Base-by-base conservation (phyloP, 2,113 vertebrate genomes). In the Percina caprodes region DNA sequence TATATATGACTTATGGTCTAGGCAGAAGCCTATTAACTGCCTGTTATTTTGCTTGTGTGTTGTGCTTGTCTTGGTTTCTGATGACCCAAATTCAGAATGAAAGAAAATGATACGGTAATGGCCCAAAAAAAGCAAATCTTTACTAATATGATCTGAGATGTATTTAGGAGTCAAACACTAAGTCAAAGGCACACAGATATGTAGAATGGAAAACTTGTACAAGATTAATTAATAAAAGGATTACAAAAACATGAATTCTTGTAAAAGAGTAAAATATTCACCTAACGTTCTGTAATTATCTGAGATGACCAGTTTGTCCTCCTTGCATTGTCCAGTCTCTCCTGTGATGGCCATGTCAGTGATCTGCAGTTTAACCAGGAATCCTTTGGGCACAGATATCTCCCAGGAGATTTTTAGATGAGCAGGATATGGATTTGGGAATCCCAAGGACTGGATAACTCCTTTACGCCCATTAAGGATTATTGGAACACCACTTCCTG, bases 371-470 rank as follows among this genome's bases (percentile, higher is more conserved):
- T 94, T 94, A 18, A 93, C 91, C 75, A 95, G 84, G 30, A 92
- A 81, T 26, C 94, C 93, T 62, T 73, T 84, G n/a, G 91, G 74
- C 51, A 94, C 93, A 0, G 80, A 84, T 73, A 96, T 96, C 78
- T 73, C 91, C 94, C 95, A 96, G n/a, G 63, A 85, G 69, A 79
- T 94, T 2, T 56, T 80, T 23, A 92, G 88, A 75, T 95, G 74
- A 35, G 92, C 69, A 33, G 95, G 95, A 79, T 95, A 95, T 2
- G 92, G 30, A 49, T 92, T 84, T 33, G 93, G 95, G 83, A 91
- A 95, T 39, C 91, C 94, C 74, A 49, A 35, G 6, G 95, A 94
- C 39, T 92, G 88, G 77, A 96, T 67, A 35, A 84, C 74, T 24
- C 95, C 95, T 79, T 94, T 95, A 19, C 92, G 88, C 9, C 94